These are phyloP conservation scores for Pyrrhura leucotis DNA, from an alignment of 2,797 vertebrate species.

Conservation along the genomic window DNA sequence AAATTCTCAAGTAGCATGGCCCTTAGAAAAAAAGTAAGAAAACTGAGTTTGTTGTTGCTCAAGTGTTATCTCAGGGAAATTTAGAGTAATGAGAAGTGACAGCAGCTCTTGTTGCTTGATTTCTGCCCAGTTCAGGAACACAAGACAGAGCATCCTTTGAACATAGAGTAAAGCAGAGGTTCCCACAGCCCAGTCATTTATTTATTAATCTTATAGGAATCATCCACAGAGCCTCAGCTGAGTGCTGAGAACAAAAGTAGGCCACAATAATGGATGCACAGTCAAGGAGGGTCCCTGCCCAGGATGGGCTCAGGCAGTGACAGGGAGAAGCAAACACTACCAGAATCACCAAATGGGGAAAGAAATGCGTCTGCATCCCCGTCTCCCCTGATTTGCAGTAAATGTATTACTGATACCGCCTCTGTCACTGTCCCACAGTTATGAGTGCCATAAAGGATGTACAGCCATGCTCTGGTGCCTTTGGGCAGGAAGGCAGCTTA, in stretches of 20 bases:
- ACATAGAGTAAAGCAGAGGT: rapidly evolving
- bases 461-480: background rate
- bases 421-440: background rate
- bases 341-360: background rate
- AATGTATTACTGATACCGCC: background rate
- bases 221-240: background rate
- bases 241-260: background rate
- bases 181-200: background rate
- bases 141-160: background rate
- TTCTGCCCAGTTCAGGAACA: background rate
- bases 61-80: background rate
- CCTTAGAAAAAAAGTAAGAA: background rate
- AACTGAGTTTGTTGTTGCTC: background rate
- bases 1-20: background rate
- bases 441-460: background rate
- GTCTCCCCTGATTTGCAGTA: background rate
- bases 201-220: background rate
- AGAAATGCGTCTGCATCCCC: background rate
- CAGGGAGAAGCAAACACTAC: background rate
- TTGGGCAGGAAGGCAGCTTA: background rate
- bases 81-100: background rate
- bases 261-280: too few species aligned
- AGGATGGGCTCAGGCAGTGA: background rate
- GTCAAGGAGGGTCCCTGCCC: background rate
- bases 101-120: background rate